These are phyloP conservation scores for Bunonema sp. DNA, from an alignment of 2,888 invertebrate genomes.

Conservation along the genomic window DNA sequence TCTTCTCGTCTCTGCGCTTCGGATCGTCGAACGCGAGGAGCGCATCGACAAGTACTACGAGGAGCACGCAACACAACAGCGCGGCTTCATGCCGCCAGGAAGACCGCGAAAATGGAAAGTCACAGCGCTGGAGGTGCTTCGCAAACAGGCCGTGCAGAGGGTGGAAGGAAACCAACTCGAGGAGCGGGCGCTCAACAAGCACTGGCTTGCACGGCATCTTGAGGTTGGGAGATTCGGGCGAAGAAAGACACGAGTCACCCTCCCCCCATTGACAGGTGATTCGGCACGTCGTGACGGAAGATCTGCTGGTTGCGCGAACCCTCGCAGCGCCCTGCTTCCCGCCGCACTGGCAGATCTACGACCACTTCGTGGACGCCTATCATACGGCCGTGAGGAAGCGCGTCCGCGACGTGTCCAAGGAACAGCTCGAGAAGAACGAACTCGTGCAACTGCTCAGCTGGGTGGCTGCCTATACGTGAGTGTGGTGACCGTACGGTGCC, in stretches of 20 bases:
- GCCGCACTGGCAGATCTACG: slow-evolving; percentile 77
- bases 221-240: not conserved
- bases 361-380: slow-evolving; percentile 79
- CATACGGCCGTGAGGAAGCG: slow-evolving; percentile 60
- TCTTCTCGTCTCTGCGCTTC: slow-evolving; percentile 72
- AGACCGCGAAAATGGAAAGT: slow-evolving; percentile 76
- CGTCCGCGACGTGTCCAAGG: slow-evolving; percentile 69
- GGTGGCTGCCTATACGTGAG: slow-evolving; percentile 68
- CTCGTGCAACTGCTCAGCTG: slow-evolving; percentile 81
- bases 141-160: slow-evolving; percentile 47
- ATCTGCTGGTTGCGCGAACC: slow-evolving; percentile 42
- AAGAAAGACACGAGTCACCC: not conserved
- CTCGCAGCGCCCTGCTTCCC: slow-evolving; percentile 72
- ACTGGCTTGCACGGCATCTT: slow-evolving; percentile 62
- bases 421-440: slow-evolving; percentile 82
- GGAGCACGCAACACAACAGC: slow-evolving; percentile 60
- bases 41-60: slow-evolving; percentile 71
- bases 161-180: slow-evolving; percentile 89
- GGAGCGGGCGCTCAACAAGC: slow-evolving; percentile 72
- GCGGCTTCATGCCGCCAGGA: slow-evolving; percentile 76
- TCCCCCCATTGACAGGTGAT: slow-evolving; percentile 63
- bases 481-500: slow-evolving; percentile 6
- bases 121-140: slow-evolving; percentile 64
- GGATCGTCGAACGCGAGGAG: slow-evolving; percentile 91
- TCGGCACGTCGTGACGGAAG: slow-evolving; percentile 27